phyloP scores from a whole-genome alignment of 2,888 invertebrate genomes.

The Ceramica pisi region DNA sequence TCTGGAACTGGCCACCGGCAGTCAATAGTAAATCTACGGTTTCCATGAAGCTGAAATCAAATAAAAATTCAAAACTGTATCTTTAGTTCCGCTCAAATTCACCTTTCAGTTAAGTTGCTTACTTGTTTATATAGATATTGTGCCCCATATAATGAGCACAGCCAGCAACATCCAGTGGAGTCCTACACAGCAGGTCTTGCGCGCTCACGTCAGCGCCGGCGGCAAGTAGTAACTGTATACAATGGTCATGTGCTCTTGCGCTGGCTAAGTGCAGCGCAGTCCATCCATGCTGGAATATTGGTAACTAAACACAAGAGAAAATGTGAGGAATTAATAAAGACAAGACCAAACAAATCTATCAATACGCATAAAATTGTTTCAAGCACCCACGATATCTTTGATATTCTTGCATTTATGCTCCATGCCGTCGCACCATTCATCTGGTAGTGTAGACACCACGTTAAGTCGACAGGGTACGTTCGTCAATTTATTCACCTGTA shows the following conservation, averaged over 20 bases:
- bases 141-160: slow-evolving; percentile 42
- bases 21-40: slow-evolving; percentile 46
- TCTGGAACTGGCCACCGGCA: slow-evolving; percentile 38
- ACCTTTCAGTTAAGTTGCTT: not conserved
- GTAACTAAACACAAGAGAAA: slow-evolving; percentile 71
- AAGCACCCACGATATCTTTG: slow-evolving; percentile 38
- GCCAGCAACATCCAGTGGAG: slow-evolving; percentile 65
- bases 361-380: not conserved
- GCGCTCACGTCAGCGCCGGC: slow-evolving; percentile 59
- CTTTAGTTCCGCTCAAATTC: no score
- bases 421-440: slow-evolving; percentile 58
- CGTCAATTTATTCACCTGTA: slow-evolving; percentile 26
- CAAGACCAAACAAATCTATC: no score
- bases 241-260: slow-evolving; percentile 78
- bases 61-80: no score
- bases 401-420: slow-evolving; percentile 61
- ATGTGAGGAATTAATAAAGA: not conserved
- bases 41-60: slow-evolving; percentile 42
- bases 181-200: slow-evolving; percentile 57
- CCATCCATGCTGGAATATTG: slow-evolving; percentile 84
- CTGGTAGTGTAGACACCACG: slow-evolving; percentile 27
- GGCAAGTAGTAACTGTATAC: slow-evolving; percentile 64
- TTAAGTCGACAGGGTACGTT: slow-evolving; percentile 56
- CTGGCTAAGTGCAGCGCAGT: slow-evolving; percentile 91
- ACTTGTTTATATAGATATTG: slow-evolving; percentile 38